Evolutionary conservation across 1,140 invertebrate species (phyloP).

Genomic region (Megalonaias nervosa): DNA sequence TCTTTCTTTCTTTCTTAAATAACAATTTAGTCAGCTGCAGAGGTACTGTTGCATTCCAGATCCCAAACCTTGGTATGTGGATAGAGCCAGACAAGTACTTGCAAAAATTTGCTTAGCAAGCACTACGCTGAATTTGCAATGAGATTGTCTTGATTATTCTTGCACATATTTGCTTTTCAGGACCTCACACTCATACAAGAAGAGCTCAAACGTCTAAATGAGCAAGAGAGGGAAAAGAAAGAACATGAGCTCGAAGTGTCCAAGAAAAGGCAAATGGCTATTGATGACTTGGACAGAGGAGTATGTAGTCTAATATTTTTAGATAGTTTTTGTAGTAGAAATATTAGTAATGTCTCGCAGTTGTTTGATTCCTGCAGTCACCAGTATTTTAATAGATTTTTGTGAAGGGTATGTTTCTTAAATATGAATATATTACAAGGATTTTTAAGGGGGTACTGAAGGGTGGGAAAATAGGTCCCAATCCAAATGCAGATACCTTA

Average conservation of each 20-base stretch:
- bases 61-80: not conserved
- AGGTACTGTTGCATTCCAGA: not conserved
- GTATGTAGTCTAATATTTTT: constrained; percentile 33
- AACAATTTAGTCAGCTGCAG: not conserved
- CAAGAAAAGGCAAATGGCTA: constrained; percentile 60
- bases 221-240: constrained; percentile 56
- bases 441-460: too few species aligned
- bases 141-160: not conserved
- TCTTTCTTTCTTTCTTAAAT: too few species aligned
- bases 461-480: too few species aligned
- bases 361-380: not conserved
- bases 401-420: too few species aligned
- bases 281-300: constrained; percentile 67
- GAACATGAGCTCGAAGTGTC: constrained; percentile 64
- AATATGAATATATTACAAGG: too few species aligned
- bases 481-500: too few species aligned
- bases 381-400: too few species aligned
- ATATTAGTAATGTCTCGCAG: not conserved
- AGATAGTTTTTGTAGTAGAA: not conserved
- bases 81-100: not conserved
- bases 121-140: not conserved
- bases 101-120: not conserved
- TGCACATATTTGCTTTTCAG: constrained; percentile 30
- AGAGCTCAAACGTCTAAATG: constrained; percentile 53
- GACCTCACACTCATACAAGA: constrained; percentile 47